A percentile compares a stretch with the other conserved stretches of the same genome.
These are phyloP conservation scores for Pyrocoelia pectoralis DNA, from an alignment of 2,888 invertebrate genomes.

Conservation along the genomic window DNA sequence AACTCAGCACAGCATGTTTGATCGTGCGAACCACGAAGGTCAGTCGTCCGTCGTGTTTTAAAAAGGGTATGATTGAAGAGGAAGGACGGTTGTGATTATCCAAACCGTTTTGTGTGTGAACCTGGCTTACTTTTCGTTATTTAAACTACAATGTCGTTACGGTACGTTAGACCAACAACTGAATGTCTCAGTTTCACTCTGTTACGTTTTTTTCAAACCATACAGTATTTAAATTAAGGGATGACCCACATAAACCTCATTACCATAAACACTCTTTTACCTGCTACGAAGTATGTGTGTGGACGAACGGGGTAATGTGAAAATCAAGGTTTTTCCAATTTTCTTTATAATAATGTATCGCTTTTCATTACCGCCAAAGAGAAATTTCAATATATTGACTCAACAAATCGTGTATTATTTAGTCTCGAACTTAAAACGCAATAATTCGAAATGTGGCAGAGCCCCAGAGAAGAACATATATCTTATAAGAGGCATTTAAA, in stretches of 20 bases:
- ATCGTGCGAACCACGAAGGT: slow-evolving; percentile 23
- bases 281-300: background rate
- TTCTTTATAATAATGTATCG: background rate
- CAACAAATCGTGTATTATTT: no score
- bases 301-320: background rate
- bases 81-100: background rate
- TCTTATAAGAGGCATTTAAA: slow-evolving; percentile 51
- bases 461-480: slow-evolving; percentile 46
- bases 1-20: slow-evolving; percentile 36
- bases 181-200: background rate
- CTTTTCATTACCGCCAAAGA: no score
- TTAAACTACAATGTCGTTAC: no score
- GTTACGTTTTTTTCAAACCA: background rate
- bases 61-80: slow-evolving; percentile 15
- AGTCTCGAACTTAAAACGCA: slow-evolving; percentile 30
- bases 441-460: slow-evolving; percentile 26
- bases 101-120: no score
- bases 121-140: no score
- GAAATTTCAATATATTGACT: no score
- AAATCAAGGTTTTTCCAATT: background rate
- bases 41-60: slow-evolving; percentile 16
- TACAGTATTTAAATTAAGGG: background rate
- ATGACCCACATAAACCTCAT: slow-evolving; percentile 1
- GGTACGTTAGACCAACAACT: background rate
- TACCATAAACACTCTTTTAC: background rate